Conservation (phyloP, 1,140 invertebrate species). For the Neuroterus valhalla region DNA sequence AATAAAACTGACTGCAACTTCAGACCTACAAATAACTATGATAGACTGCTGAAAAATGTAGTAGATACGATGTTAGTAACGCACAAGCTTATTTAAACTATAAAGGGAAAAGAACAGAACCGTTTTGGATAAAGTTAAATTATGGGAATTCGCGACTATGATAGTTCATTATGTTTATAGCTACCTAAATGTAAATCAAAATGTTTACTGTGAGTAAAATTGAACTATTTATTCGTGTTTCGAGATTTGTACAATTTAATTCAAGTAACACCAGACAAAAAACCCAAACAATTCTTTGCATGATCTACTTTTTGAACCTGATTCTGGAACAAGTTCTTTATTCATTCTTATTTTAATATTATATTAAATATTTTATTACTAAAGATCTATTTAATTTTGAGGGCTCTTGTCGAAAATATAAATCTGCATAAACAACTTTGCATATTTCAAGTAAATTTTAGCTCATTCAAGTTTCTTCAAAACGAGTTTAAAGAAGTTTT, state of each 20-base stretch:
- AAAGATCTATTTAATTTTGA: no score
- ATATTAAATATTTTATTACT: no score
- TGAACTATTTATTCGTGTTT: neutral
- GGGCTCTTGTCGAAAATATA: no score
- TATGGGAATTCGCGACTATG: conserved; percentile 1
- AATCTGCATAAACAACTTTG: no score
- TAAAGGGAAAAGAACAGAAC: neutral
- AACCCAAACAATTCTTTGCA: no score
- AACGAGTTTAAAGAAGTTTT: no score
- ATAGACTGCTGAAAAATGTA: conserved; percentile 24
- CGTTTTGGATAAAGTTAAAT: neutral
- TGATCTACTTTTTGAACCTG: no score
- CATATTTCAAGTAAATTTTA: no score
- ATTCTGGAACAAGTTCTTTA: no score
- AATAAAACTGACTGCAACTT: conserved; percentile 8
- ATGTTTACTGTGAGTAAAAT: neutral
- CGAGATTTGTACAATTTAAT: neutral
- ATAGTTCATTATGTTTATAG: conserved; percentile 15
- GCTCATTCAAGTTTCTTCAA: no score
- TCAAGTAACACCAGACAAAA: neutral
- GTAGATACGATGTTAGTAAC: neutral
- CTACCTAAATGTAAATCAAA: neutral
- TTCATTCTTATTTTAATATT: no score
- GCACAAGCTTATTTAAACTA: conserved; percentile 15
- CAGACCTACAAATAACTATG: conserved; percentile 39